Conservation (phyloP, 2,113 vertebrate species). For the Pelecanoides urinatrix region DNA sequence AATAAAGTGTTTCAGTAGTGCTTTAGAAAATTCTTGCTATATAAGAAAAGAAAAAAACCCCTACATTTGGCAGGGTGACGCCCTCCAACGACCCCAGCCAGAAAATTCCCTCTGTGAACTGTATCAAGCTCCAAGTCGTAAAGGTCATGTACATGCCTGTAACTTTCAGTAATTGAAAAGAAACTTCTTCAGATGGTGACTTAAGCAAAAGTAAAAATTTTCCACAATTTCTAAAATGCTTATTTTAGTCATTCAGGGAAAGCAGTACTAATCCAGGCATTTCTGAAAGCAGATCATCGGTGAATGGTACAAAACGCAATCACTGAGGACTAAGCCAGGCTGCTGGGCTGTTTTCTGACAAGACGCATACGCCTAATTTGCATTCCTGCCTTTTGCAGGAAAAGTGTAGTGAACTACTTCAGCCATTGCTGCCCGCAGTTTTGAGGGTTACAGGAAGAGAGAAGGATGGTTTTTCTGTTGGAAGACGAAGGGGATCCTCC, state of each 20-base stretch:
- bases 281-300: not conserved
- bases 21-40: not conserved
- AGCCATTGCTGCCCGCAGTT: not conserved
- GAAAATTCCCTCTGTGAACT: not conserved
- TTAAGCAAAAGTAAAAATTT: not conserved
- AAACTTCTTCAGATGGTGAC: not conserved
- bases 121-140: rapidly evolving
- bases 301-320: not conserved
- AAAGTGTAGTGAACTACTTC: not conserved
- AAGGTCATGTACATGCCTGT: not conserved
- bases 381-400: not conserved
- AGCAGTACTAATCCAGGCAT: not conserved
- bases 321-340: not conserved
- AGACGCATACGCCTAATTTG: rapidly evolving
- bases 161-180: not conserved
- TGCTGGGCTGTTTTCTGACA: not conserved
- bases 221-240: not conserved
- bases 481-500: not conserved
- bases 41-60: not conserved
- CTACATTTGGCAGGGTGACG: not conserved
- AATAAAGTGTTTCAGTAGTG: not conserved
- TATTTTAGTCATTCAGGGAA: not conserved
- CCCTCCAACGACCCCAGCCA: rapidly evolving
- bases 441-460: not conserved
- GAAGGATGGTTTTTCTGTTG: not conserved